phyloP scores from a whole-genome alignment of 2,797 vertebrate genomes.

The Typhlichthys subterraneus region DNA sequence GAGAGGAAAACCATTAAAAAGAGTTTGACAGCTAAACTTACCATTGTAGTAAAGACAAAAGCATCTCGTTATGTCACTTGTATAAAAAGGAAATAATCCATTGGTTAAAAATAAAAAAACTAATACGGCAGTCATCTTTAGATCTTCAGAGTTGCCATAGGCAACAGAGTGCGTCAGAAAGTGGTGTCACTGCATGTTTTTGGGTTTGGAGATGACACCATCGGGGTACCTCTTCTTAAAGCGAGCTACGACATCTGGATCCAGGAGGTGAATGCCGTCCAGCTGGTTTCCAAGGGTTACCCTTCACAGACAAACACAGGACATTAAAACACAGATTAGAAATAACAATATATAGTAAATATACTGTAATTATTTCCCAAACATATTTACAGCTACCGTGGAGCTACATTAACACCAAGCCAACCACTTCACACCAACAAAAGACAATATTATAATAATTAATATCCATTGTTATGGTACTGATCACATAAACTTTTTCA shows the following conservation, averaged over 20 bases:
- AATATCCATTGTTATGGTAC: too few relatives aligned
- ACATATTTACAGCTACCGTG: too few relatives aligned
- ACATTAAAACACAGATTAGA: too few relatives aligned
- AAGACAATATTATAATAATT: too few relatives aligned
- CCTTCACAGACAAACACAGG: conserved; percentile 63
- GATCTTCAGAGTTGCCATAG: conserved; percentile 2
- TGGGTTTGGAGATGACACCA: conserved; percentile 91
- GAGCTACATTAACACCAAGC: too few relatives aligned
- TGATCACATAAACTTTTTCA: too few relatives aligned
- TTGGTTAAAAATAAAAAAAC: conserved; percentile 45
- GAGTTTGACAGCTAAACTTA: not conserved
- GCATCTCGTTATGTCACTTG: conserved; percentile 20
- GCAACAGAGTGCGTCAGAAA: conserved; percentile 9
- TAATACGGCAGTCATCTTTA: conserved; percentile 13
- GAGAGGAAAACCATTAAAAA: not conserved
- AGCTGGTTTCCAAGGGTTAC: conserved; percentile 92
- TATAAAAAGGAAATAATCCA: conserved; percentile 47
- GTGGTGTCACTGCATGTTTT: conserved; percentile 76
- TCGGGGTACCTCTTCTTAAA: conserved; percentile 92
- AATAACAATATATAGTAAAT: too few relatives aligned
- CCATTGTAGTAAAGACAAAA: conserved; percentile 4
- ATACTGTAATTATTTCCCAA: too few relatives aligned
- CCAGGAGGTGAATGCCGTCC: conserved; percentile 91
- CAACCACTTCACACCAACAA: too few relatives aligned
- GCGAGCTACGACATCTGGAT: conserved; percentile 89